Conservation (phyloP, 2,797 vertebrate genomes). For the Chaenodraco wilsoni region DNA sequence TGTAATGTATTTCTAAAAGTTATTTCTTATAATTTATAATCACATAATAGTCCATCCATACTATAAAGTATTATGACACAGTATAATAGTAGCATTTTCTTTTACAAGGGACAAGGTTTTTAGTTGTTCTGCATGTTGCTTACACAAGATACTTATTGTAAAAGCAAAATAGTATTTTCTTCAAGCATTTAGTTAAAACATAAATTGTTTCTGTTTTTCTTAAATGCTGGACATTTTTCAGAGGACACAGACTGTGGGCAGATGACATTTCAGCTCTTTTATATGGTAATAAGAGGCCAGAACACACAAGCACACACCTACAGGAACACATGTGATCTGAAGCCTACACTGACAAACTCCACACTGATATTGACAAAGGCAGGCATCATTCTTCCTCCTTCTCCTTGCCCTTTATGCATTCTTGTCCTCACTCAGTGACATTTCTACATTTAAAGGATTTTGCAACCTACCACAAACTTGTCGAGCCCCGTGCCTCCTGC, state of each 20-base stretch:
- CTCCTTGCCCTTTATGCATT: background rate
- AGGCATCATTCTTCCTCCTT: background rate
- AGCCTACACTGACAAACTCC: background rate
- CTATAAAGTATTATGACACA: no score
- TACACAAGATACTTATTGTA: background rate
- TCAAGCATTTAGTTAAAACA: background rate
- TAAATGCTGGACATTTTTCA: constrained; percentile 10
- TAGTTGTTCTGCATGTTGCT: background rate
- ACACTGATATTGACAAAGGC: background rate
- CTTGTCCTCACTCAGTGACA: background rate
- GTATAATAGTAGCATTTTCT: background rate
- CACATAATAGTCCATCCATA: no score
- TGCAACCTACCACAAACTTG: constrained; percentile 88
- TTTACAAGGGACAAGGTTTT: background rate
- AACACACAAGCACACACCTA: constrained; percentile 1
- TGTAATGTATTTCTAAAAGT: no score
- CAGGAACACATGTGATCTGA: background rate
- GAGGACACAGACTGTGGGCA: constrained; percentile 5
- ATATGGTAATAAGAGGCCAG: constrained; percentile 33
- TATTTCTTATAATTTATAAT: no score
- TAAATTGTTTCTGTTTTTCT: background rate
- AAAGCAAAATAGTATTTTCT: background rate
- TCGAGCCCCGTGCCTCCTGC: constrained; percentile 88
- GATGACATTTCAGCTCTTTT: constrained; percentile 11
- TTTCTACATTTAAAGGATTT: background rate